Evolutionary conservation across 1,140 invertebrate genomes (phyloP).

Genomic region (Zaprionus ghesquierei): DNA sequence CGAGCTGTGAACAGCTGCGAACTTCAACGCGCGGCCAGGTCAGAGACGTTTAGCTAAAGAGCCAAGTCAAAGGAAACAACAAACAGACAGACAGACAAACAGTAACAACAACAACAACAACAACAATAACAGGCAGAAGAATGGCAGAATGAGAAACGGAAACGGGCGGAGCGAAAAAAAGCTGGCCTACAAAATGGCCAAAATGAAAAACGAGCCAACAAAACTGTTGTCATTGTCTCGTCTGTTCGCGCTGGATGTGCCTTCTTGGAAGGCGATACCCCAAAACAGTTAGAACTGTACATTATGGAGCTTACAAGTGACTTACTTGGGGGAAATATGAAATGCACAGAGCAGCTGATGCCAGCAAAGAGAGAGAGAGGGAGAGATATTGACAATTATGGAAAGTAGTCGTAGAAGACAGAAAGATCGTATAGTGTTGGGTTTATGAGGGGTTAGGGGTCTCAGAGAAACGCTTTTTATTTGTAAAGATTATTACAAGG

Average conservation of each 20-base stretch:
- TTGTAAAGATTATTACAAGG: background rate
- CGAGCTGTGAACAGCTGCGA: conserved; percentile 53
- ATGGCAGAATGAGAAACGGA: conserved; percentile 26
- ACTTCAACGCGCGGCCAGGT: conserved; percentile 34
- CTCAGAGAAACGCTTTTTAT: background rate
- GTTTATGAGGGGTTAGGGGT: background rate
- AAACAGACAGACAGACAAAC: conserved; percentile 9
- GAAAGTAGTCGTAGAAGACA: background rate
- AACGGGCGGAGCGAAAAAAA: conserved; percentile 16
- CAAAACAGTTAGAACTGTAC: background rate
- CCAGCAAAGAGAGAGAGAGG: background rate
- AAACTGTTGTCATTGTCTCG: conserved; percentile 23
- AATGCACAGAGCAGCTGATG: background rate
- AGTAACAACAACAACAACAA: background rate
- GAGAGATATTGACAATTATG: background rate
- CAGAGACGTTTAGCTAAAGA: conserved; percentile 34
- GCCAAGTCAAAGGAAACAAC: conserved; percentile 16
- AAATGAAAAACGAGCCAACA: conserved; percentile 16
- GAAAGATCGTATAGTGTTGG: background rate
- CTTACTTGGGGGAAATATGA: background rate
- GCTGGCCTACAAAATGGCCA: conserved; percentile 49
- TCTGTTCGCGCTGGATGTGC: background rate
- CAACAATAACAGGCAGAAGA: background rate
- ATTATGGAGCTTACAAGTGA: conserved; percentile 11
- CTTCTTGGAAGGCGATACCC: background rate